Evolutionary conservation across 2,888 invertebrate species (phyloP).

Genomic region (Clitarchus hookeri): DNA sequence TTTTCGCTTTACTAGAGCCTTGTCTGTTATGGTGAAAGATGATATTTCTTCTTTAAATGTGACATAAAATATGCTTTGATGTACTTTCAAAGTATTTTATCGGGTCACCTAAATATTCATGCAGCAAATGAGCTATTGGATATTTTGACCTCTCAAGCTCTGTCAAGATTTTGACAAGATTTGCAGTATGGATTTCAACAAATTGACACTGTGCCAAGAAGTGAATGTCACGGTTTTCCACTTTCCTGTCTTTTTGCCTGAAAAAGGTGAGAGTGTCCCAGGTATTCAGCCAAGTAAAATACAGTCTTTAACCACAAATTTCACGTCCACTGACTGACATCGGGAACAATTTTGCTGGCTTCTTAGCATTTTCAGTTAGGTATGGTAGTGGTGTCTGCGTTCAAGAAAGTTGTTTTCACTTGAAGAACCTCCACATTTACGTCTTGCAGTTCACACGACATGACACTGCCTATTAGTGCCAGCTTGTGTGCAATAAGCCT

Average conservation of each 20-base stretch:
- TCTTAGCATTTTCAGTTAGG: not conserved
- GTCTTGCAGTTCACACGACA: not conserved
- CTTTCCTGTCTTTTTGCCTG: too few relatives aligned
- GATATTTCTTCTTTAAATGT: not conserved
- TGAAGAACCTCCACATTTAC: not conserved
- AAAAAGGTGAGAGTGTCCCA: not conserved
- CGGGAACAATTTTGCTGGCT: not conserved
- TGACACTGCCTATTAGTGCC: not conserved
- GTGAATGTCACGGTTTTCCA: too few relatives aligned
- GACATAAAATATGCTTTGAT: not conserved
- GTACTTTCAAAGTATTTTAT: not conserved
- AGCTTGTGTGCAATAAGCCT: conserved; percentile 14
- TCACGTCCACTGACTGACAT: not conserved
- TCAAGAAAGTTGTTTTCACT: not conserved
- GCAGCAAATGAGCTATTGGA: not conserved
- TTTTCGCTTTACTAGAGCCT: not conserved
- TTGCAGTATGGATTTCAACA: not conserved
- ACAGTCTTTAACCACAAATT: not conserved
- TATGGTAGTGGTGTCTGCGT: not conserved
- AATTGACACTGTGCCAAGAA: not conserved
- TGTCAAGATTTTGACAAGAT: not conserved
- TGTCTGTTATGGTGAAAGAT: not conserved
- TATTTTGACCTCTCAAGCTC: not conserved
- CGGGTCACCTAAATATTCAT: not conserved
- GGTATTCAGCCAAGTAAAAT: not conserved